Evolutionary conservation across 2,797 vertebrate species (phyloP), one percentile per base, ranked within the genome.

Genomic region (Fistularia tabacaria): DNA sequence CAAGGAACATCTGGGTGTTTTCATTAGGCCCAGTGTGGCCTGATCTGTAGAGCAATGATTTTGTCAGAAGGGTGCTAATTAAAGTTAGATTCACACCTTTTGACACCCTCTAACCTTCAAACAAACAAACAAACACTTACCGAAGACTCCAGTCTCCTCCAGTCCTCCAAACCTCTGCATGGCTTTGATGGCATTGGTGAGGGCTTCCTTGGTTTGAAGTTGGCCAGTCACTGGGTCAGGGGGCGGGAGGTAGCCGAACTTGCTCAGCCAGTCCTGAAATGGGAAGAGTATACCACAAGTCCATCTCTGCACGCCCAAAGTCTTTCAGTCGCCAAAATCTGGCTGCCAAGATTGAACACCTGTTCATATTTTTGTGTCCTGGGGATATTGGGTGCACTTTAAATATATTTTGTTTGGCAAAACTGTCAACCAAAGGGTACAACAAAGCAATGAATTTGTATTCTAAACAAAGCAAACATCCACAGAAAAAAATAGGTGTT

Each of bases 81-180:
- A 7, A 46, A 37, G 39, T 46, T 49, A 1, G 7, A 39, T 53
- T 52, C 13, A 25, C 5, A 6, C 38, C 13, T 4, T 12, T 49
- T 54, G 56, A 48, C 37, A 7, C 45, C 38, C 9, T 11, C 37
- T 38, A 7, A n/a, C 8, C 3, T 1, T 8, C 14, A 49, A 36
- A 59, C 14, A 50, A 7, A 60, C 53, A 61, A 43, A 39, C 25
- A 51, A 14, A 40, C 38, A 69, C 83, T 46, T 78, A 87, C 86
- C 87, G 0, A 88, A 76, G 46, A 87, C 64, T 13, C 87, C 87
- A 1, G 85, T 88, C 66, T 87, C 87, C 76, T 94, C 87, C 10
- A 99, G 91, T 7, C 96, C 96, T 2, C 94, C 96, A 0, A 96
- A 99, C 68, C 76, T 91, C 85, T 99, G 96, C 97, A 99, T 99